Percentiles rank a stretch among this genome's conserved stretches.
Conservation (phyloP, 2,113 vertebrate species). For the Haplotaxodon microlepis region DNA sequence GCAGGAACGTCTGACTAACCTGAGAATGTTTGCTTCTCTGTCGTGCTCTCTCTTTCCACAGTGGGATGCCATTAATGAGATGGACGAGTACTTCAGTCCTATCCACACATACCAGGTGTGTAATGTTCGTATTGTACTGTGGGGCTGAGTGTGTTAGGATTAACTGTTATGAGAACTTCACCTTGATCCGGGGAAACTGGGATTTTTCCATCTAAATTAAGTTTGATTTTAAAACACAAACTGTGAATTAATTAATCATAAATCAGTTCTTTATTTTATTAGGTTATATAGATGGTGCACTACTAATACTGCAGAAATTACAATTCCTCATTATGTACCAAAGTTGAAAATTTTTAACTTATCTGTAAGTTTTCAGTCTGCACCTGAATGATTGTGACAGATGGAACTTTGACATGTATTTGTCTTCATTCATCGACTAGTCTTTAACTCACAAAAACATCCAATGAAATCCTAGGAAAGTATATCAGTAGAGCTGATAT, state of each 20-base stretch:
- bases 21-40: neutral
- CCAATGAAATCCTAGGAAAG: neutral
- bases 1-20: constrained; percentile 11
- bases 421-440: neutral
- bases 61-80: constrained; percentile 98
- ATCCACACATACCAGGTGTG: constrained; percentile 98
- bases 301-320: neutral
- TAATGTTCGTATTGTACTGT: constrained; percentile 23
- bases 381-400: neutral
- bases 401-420: neutral
- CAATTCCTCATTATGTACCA: neutral
- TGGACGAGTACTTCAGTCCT: constrained; percentile 93
- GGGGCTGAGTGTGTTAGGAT: neutral
- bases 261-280: neutral
- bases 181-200: neutral
- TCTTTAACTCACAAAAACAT: neutral
- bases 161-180: neutral
- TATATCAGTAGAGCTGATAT: neutral
- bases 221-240: neutral
- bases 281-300: neutral
- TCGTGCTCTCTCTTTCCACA: constrained; percentile 33
- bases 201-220: neutral
- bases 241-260: neutral
- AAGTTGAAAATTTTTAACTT: fast-evolving
- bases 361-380: neutral